These are phyloP conservation scores for Agonopterix alstromeriana DNA, from an alignment of 2,888 invertebrate genomes.

Conservation along the genomic window DNA sequence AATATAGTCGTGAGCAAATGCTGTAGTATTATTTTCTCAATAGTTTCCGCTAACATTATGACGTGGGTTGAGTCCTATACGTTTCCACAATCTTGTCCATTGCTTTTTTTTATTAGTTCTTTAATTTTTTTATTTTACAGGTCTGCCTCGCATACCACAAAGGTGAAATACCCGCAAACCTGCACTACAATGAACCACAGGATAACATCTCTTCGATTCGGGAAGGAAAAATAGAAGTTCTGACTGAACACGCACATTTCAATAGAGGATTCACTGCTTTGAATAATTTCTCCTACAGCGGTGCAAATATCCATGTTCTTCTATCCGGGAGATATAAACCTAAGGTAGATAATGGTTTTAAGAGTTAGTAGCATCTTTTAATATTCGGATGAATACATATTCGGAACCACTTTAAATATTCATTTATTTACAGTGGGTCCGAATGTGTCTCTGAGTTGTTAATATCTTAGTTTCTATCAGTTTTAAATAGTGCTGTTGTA, in stretches of 20 bases:
- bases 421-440: no score
- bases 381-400: not conserved
- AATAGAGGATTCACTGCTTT: conserved; percentile 29
- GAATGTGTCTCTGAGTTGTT: no score
- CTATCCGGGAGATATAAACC: conserved; percentile 41
- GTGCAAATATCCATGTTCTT: conserved; percentile 37
- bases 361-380: not conserved
- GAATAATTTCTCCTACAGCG: conserved; percentile 39
- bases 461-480: not conserved
- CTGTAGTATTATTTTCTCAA: no score
- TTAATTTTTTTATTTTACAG: conserved; percentile 13
- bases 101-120: no score
- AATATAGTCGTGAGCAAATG: no score
- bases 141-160: conserved; percentile 36
- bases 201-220: conserved; percentile 23
- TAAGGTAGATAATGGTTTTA: conserved; percentile 26
- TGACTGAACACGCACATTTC: conserved; percentile 29
- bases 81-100: no score
- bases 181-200: conserved; percentile 31
- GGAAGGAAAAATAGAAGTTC: conserved; percentile 29
- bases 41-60: no score
- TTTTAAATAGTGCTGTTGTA: not conserved
- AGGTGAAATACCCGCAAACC: conserved; percentile 34
- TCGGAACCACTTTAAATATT: no score
- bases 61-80: no score